These are phyloP conservation scores for Falco novaeseelandiae DNA, from an alignment of 2,797 vertebrate genomes.

Conservation along the genomic window DNA sequence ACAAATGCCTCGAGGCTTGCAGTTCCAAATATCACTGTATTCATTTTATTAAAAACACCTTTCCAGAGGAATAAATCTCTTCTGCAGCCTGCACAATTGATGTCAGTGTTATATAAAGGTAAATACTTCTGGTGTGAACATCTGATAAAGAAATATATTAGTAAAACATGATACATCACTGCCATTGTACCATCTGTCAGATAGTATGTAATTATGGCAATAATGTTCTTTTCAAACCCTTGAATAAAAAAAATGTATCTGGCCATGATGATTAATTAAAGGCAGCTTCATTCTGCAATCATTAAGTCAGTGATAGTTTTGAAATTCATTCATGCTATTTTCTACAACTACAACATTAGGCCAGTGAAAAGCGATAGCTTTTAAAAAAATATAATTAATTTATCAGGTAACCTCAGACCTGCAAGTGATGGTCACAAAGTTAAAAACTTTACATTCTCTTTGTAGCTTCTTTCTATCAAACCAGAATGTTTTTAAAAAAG, in stretches of 20 bases:
- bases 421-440: background rate
- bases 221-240: background rate
- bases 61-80: background rate
- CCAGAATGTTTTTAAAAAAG: background rate
- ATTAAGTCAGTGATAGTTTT: background rate
- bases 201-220: background rate
- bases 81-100: background rate
- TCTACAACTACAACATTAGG: background rate
- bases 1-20: background rate
- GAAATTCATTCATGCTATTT: background rate
- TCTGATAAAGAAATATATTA: conserved; percentile 19
- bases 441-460: background rate
- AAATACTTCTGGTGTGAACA: conserved; percentile 27
- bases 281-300: background rate
- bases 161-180: background rate
- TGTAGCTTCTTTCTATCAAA: background rate
- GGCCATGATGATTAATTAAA: conserved; percentile 1
- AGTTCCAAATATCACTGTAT: background rate
- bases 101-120: background rate
- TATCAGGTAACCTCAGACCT: background rate
- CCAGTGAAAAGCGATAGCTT: background rate
- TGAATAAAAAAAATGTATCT: background rate
- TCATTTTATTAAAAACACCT: conserved; percentile 9
- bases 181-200: conserved; percentile 32
- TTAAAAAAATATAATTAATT: background rate